Evolutionary conservation across 2,797 vertebrate genomes (phyloP).

Genomic region (Eulemur mongoz): DNA sequence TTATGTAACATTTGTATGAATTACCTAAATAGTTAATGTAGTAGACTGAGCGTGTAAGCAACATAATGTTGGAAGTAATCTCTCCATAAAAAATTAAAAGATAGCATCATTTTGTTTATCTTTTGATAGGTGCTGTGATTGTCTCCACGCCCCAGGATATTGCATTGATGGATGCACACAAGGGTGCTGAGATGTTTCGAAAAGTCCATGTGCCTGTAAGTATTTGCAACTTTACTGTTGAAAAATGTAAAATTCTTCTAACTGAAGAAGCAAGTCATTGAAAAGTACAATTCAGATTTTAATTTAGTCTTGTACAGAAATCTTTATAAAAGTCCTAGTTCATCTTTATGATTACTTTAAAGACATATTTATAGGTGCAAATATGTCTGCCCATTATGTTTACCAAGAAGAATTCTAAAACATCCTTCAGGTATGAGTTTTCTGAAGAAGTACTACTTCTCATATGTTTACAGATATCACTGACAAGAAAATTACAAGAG

Average conservation of each 20-base stretch:
- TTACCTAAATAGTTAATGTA: not conserved
- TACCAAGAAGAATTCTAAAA: slow-evolving; percentile 9
- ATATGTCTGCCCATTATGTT: not conserved
- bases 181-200: slow-evolving; percentile 97
- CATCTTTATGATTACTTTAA: slow-evolving; percentile 16
- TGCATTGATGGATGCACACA: slow-evolving; percentile 93
- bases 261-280: not conserved
- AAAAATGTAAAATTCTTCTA: not conserved
- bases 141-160: slow-evolving; percentile 98
- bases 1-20: slow-evolving; percentile 34
- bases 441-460: slow-evolving; percentile 1
- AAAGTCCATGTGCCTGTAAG: slow-evolving; percentile 95
- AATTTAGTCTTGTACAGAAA: slow-evolving; percentile 21
- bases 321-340: not conserved
- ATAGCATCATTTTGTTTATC: slow-evolving; percentile 30
- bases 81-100: slow-evolving; percentile 21
- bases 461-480: not conserved
- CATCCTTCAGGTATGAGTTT: not conserved
- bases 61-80: not conserved
- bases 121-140: slow-evolving; percentile 91
- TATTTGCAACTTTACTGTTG: slow-evolving; percentile 3
- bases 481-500: not conserved
- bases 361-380: not conserved
- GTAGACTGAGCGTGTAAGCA: not conserved
- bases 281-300: not conserved